A percentile compares a stretch with the other conserved stretches of the same genome.
phyloP scores from a whole-genome alignment of 2,113 vertebrate genomes.

The Donacobius atricapilla region DNA sequence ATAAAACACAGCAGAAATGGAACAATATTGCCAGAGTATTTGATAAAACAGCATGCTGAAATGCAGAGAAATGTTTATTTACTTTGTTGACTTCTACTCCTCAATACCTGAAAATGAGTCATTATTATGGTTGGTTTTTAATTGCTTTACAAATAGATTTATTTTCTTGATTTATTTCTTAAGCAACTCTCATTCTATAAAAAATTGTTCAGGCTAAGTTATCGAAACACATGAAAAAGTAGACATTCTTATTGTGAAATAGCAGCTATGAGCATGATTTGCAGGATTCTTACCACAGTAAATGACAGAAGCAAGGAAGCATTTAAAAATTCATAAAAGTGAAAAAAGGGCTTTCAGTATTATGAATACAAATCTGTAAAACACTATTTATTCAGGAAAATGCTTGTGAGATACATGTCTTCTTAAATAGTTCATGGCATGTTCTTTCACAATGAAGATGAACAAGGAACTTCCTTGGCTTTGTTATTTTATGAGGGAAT shows the following conservation, averaged over 20 bases:
- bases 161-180: neutral
- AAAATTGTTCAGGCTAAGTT: neutral
- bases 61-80: neutral
- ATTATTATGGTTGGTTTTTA: neutral
- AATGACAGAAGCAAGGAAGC: neutral
- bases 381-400: neutral
- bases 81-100: neutral
- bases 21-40: neutral
- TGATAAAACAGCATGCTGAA: neutral
- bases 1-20: neutral
- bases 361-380: neutral
- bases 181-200: neutral
- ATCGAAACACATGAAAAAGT: neutral
- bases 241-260: neutral
- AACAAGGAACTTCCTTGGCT: neutral
- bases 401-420: neutral
- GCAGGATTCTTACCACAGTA: neutral
- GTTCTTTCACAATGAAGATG: neutral
- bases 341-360: neutral
- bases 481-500: neutral
- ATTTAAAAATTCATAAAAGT: neutral
- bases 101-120: neutral
- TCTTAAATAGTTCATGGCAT: neutral
- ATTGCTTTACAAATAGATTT: neutral
- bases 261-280: neutral